Base-by-base conservation (phyloP, 2,113 vertebrate species). In the Tyrannus savana region DNA sequence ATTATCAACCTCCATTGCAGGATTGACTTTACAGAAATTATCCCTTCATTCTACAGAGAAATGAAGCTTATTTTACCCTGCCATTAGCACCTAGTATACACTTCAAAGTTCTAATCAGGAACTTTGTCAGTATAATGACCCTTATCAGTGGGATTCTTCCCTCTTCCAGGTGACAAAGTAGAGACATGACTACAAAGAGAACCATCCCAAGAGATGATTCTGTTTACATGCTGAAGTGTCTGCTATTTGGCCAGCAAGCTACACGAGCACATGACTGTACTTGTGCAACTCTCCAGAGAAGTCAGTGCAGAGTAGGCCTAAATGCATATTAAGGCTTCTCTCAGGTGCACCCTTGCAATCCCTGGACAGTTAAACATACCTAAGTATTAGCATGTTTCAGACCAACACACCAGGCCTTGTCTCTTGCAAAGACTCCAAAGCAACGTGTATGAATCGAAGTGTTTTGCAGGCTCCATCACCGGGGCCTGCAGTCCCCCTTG, bases 401-500 rank as follows among this genome's bases (percentile, higher is more conserved):
- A 56, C 7, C 50, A 58, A 42, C 9, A 25, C 8, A 52, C 50
- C 25, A 47, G 30, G 44, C 33, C 52, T 81, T 24, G 12, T 17
- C 3, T 52, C 50, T n/a, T 39, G 14, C 37, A 71, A 62, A 52
- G 72, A 13, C 47, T 80, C 37, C 52, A 78, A 33, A 80, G 21
- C 7, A 35, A 63, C 14, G 12, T 23, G n/a, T 3, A 16, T 3
- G 6, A 56, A n/a, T 7, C 12, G 24, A 71, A 14, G 33, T 3
- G 12, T 7, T 84, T 14, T 24, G 13, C 24, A 49, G 14, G 19
- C 23, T 76, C 41, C 44, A n/a, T 15, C 53, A 87, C 8, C 22
- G 10, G 41, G 42, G 30, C 4, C 55, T 60, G 21, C 0, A 47
- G 53, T 3, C 5, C 31, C 67, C 25, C 31, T n/a, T 0, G 2